These are phyloP conservation scores for Altica lythri DNA, from an alignment of 2,888 invertebrate genomes.

Conservation along the genomic window DNA sequence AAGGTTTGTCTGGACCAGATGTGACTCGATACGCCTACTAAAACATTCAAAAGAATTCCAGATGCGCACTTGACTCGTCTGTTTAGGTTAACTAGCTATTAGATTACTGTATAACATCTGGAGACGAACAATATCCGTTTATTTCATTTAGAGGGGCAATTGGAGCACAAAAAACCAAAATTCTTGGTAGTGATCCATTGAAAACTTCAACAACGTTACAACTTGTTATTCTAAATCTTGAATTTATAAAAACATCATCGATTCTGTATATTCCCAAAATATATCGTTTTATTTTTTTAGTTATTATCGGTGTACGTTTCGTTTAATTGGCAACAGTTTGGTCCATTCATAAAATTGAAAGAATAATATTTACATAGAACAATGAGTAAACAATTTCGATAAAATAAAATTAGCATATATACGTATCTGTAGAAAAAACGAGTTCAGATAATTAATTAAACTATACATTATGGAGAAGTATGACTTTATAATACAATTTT, in stretches of 20 bases:
- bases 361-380: too few species aligned
- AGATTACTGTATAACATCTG: constrained; percentile 49
- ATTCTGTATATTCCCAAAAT: too few species aligned
- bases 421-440: too few species aligned
- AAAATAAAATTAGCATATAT: too few species aligned
- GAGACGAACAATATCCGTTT: constrained; percentile 36
- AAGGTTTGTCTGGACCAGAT: constrained; percentile 41
- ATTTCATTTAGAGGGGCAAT: constrained; percentile 16
- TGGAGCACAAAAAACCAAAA: background rate
- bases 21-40: constrained; percentile 37
- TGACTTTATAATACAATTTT: too few species aligned
- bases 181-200: background rate
- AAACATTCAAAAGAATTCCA: constrained; percentile 47
- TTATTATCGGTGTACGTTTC: too few species aligned
- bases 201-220: background rate
- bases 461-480: too few species aligned
- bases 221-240: background rate
- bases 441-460: too few species aligned
- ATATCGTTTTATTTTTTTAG: too few species aligned
- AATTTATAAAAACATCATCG: background rate
- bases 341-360: too few species aligned
- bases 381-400: too few species aligned
- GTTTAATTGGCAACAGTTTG: too few species aligned
- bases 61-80: constrained; percentile 51
- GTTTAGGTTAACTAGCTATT: constrained; percentile 50